Evolutionary conservation across 2,113 vertebrate species (phyloP), one percentile per base, ranked within the genome.

Genomic region (Eurypyga helias): DNA sequence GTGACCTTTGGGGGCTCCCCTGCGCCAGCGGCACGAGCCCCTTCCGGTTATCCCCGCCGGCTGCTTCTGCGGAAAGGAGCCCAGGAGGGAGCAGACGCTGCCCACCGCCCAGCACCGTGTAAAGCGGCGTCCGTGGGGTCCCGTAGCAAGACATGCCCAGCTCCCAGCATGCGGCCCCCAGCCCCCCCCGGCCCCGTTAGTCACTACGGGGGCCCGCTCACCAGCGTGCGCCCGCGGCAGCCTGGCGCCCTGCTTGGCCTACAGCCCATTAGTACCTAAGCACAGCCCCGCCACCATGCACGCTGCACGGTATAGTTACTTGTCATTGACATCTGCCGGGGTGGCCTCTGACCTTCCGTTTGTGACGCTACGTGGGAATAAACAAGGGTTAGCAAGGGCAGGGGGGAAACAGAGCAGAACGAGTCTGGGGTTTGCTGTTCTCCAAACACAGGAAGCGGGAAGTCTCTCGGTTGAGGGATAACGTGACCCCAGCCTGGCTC

Each of bases 251-350:
- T 57, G 85, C 88, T n/a, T 67, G 15, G 31, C 89, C 38, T 26
- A 15, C 73, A 17, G 96, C 95, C 86, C 6, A 54, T 98, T 98
- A 98, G 98, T 96, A 55, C 13, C 72, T 86, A 96, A 99, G 98
- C 98, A 71, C 97, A 97, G 98, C 97, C 98, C 99, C 99, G 11
- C 97, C 99, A 99, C 99, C 99, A 99, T 98, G 99, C 99, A 98
- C 78, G 81, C 89, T 90, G 93, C 80, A 91, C 69, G 12, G 88
- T 8, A 97, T 99, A 99, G 98, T 99, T 99, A 99, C 99, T 99
- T 99, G 98, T 98, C 98, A 98, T 96, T 98, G 98, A 98, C 99
- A 99, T 98, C 98, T 95, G 98, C 98, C 96, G 98, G 95, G 97
- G 97, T 96, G 97, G 97, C 97, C 97, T 98, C 98, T 98, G 98